Evolutionary conservation across 2,888 invertebrate species (phyloP), one percentile per base, ranked within the genome.

Genomic region (Penaeus monodon): DNA sequence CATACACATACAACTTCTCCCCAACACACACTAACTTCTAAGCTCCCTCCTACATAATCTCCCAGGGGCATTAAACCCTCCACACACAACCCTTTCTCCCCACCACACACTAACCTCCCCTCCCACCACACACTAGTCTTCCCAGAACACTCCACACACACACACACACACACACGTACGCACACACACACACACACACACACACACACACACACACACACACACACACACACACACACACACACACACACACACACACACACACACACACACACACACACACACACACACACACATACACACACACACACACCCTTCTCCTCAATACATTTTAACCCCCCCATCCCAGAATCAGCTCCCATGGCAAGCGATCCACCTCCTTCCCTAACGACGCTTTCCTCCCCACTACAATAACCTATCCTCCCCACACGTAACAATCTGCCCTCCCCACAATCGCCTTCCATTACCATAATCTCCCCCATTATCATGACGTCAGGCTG

Each of bases 91-190:
- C 33, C 33, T 33, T 33, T 33, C 76, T 22, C 76, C 10, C 76
- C 76, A 17, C 44, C 27, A 3, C 76, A 24, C 76, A n/a, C 65
- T 65, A 65, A 24, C 20, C 22, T n/a, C n/a, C 20, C 65, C 33
- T 33, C 33, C 33, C 3, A 33, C 33, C 33, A 33, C 33, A 33
- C 33, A 33, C 33, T 33, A 33, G 3, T 33, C 33, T 33, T 3
- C 76, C 49, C 76, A 76, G 44, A 38, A 76, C 76, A 49, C 76
- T 76, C 38, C 76, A 49, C 76, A 76, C 65, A 65, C 65, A n/a
- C 65, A 65, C 65, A 65, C n/a, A 65, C 4, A 4, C 65, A 65
- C n/a, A 65, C 65, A n/a, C n/a, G n/a, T n/a, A n/a, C n/a, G n/a
- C n/a, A n/a, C n/a, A 65, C n/a, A 65, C 4, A 4, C 65, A 65